Base-by-base conservation (phyloP, 2,797 vertebrate species). In the Danio jaintianensis region DNA sequence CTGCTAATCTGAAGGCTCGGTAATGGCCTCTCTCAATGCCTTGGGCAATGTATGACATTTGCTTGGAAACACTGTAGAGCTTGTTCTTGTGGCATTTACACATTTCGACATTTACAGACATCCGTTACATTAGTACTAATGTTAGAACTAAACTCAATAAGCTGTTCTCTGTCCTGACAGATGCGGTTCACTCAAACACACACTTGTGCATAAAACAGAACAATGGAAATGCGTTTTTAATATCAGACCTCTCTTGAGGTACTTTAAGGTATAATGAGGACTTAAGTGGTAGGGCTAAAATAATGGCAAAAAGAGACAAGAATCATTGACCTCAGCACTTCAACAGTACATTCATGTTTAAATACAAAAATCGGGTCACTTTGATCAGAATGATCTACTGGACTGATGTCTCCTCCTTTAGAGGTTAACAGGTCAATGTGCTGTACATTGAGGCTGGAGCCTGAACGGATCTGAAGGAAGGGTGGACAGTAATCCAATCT, bases 1-100 rank as follows among this genome's bases (percentile, higher is more conserved):
- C 78, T 55, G 61, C 22, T 66, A 66, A 73, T 80, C 50, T 66
- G 61, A 80, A 80, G 78, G 61, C 69, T 71, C 20, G 53, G 67
- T 75, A 80, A 78, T 74, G 47, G 59, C 72, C 47, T 79, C 69
- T 52, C 18, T 29, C 20, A 48, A 68, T 71, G 71, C 83, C 53
- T 72, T 47, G 22, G 78, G 85, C 83, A n/a, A 38, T 55, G 48
- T 59, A 67, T 87, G 86, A 84, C 85, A 82, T 88, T 87, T 80
- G 76, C 86, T 83, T 58, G 81, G 80, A 83, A 84, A 80, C 72
- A 78, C 59, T 47, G 58, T 73, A 16, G 50, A 42, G 71, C 70
- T 67, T 66, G 58, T 72, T 82, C 72, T 69, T 59, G 69, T 87
- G 82, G 79, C 81, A 86, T 87, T 85, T 84, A 82, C 72, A 66